phyloP scores from a whole-genome alignment of 2,888 invertebrate genomes.

The Alloscopus bannaensis region DNA sequence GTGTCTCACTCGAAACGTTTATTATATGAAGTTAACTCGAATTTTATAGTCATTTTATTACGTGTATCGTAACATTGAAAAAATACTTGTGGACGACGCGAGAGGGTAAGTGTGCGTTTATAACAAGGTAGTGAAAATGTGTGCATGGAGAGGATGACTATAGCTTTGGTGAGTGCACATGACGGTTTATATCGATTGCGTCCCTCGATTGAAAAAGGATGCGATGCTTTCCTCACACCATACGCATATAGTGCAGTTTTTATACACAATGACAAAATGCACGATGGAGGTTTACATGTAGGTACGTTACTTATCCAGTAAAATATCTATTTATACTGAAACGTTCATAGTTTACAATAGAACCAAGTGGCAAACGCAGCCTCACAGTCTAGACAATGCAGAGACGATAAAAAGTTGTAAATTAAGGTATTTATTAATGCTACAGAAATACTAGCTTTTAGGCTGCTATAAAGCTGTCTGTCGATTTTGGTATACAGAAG shows the following conservation, averaged over 20 bases:
- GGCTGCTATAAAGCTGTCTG: neutral
- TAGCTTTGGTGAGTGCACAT: neutral
- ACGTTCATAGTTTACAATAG: too few relatives aligned
- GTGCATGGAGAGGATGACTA: neutral
- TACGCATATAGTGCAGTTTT: too few relatives aligned
- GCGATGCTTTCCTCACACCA: too few relatives aligned
- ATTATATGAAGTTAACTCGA: slow-evolving; percentile 67
- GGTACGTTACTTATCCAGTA: too few relatives aligned
- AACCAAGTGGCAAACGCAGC: too few relatives aligned
- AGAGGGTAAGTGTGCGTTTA: slow-evolving; percentile 2
- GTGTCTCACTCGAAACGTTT: slow-evolving; percentile 62
- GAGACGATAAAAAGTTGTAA: slow-evolving; percentile 36
- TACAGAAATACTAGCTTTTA: neutral
- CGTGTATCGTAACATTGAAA: slow-evolving; percentile 50
- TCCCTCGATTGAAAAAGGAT: too few relatives aligned
- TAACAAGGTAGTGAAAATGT: slow-evolving; percentile 16
- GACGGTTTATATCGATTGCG: too few relatives aligned
- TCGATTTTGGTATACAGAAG: neutral
- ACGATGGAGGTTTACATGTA: too few relatives aligned
- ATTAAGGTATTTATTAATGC: slow-evolving; percentile 45
- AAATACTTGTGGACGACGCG: slow-evolving; percentile 21
- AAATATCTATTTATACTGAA: too few relatives aligned
- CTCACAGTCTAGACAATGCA: slow-evolving; percentile 34
- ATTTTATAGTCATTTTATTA: slow-evolving; percentile 70
- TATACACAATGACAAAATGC: too few relatives aligned